Conservation (phyloP, 1,140 invertebrate species). For the Zophobas morio region DNA sequence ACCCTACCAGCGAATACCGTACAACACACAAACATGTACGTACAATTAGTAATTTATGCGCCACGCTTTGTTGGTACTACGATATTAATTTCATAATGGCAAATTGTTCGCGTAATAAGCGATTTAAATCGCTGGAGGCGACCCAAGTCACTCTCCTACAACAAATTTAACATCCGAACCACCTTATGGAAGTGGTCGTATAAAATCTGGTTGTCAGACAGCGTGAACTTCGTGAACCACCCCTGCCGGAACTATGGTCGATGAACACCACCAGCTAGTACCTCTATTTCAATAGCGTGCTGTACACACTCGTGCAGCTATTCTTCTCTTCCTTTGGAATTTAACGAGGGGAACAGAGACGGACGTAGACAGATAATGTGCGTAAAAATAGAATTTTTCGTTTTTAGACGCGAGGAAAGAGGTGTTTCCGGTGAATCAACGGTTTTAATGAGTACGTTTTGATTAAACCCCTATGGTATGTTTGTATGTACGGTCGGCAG, state of each 20-base stretch:
- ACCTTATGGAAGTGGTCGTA: conserved; percentile 28
- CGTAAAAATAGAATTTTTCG: conserved; percentile 33
- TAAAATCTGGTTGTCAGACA: conserved; percentile 44
- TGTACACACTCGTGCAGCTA: neutral
- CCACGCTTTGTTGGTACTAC: neutral
- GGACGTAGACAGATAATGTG: neutral
- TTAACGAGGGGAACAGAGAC: conserved; percentile 13
- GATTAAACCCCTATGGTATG: conserved; percentile 44
- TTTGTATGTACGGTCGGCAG: neutral
- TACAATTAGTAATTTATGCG: conserved; percentile 20
- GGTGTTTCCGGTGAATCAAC: conserved; percentile 49
- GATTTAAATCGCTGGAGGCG: conserved; percentile 5
- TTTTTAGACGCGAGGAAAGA: conserved; percentile 48
- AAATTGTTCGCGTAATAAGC: conserved; percentile 17
- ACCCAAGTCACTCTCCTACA: neutral
- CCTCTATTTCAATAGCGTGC: conserved; percentile 23
- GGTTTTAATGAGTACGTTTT: conserved; percentile 44
- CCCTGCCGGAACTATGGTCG: conserved; percentile 50
- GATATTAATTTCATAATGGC: conserved; percentile 25
- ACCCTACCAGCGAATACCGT: neutral
- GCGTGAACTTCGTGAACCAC: conserved; percentile 48
- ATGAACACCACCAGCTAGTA: conserved; percentile 34
- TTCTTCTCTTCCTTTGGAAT: conserved; percentile 5
- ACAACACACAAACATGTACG: too few species aligned
- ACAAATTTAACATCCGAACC: conserved; percentile 8